phyloP scores from a whole-genome alignment of 2,888 invertebrate species.

The Rhagonycha fulva region DNA sequence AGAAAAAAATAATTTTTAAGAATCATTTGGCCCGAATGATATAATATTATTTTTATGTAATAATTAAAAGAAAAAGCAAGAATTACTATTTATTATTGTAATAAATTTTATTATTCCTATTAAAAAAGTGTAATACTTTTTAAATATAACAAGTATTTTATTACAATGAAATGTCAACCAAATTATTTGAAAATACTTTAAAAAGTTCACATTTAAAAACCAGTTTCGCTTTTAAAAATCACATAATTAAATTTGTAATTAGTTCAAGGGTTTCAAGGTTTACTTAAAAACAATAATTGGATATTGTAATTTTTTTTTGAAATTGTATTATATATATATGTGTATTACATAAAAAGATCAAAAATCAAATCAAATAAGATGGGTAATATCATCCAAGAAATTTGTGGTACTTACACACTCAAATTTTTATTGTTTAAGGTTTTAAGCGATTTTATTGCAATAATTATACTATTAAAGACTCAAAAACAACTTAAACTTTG shows the following conservation, averaged over 20 bases:
- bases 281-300: neutral
- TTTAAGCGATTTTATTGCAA: neutral
- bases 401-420: too few relatives aligned
- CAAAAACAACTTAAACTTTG: neutral
- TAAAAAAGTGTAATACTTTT: neutral
- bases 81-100: neutral
- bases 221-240: neutral
- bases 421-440: neutral
- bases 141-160: neutral
- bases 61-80: neutral
- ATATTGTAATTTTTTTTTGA: neutral
- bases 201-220: constrained; percentile 16
- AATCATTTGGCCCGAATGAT: too few relatives aligned
- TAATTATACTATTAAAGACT: neutral
- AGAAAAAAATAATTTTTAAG: too few relatives aligned
- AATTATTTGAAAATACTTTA: neutral
- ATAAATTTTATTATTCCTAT: neutral
- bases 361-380: neutral
- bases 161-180: constrained; percentile 10
- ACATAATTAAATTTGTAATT: neutral
- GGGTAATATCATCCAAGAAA: neutral
- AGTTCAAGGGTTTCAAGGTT: constrained; percentile 18
- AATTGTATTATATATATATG: neutral
- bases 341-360: neutral
- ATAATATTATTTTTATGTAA: neutral